Base-by-base conservation (phyloP, 2,888 invertebrate species). In the Pristionchus mayeri region DNA sequence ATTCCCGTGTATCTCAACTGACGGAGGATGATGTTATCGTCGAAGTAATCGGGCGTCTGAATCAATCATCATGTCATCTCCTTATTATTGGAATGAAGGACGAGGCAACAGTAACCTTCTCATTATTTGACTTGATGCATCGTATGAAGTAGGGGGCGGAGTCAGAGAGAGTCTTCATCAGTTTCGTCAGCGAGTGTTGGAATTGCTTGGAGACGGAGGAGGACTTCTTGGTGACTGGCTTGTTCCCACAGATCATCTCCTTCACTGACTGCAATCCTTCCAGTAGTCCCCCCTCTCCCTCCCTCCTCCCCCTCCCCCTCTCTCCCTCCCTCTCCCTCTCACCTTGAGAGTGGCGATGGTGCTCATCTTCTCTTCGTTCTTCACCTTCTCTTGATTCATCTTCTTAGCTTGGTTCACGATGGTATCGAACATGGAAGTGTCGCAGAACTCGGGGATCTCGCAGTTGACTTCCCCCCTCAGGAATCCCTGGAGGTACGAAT, bases 171-270 rank as follows among this genome's bases (percentile, higher is more conserved):
- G 97, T 97, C 91, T 96, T 96, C 97, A 98, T 97, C 67, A 98
- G 94, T 50, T 96, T 96, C 87, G 96, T 96, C 84, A 98, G 94
- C 78, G 97, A 97, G 93, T 96, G 96, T 93, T 94, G 94, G 94
- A 98, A 98, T 94, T 98, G 98, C 21, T 97, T 97, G 2, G 97
- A 96, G 1, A 98, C 98, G 0, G 97, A 97, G 92, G 97, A 95
- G 92, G 97, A 93, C 87, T 93, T 93, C 88, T 93, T 94, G 0
- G 91, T 86, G 7, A 90, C 83, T 16, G 85, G 95, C 88, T 88
- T 89, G 86, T 85, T 92, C 3, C 96, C 96, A 1, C 30, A n/a
- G 13, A 97, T 96, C 83, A 97, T 94, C 6, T 96, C 97, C 94
- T 97, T 97, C 87, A 97, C 96, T 82, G 96, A 96, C 94, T 97